Base-by-base conservation (phyloP, 2,113 vertebrate genomes). In the Pelusios castaneus region DNA sequence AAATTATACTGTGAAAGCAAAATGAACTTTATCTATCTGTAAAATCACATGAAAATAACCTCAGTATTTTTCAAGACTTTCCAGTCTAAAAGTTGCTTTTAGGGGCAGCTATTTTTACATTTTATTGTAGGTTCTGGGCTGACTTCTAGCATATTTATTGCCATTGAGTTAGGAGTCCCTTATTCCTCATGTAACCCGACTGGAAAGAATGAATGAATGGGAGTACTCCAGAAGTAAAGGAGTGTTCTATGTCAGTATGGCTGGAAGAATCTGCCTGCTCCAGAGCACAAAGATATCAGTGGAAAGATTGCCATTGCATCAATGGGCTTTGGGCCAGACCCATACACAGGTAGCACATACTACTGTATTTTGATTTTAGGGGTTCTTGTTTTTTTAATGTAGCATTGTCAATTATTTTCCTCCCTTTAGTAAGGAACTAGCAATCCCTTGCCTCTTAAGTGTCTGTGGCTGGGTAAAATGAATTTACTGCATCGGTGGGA, bases 401-500 rank as follows among this genome's bases (percentile, higher is more conserved):
- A 58, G 13, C 5, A 27, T 43, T 92, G 79, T 31, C 52, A 51
- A 47, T 51, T 38, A 5, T 9, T 25, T 47, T 29, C 41, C 7
- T 1, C 41, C 41, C 73, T 5, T 29, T 67, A 75, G 27, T 83
- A 14, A 73, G 6, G 31, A 90, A 86, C 91, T 84, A 55, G 1
- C 49, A 60, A 11, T 54, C 24, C 91, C 31, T 89, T 81, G 19
- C 27, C 87, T 77, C 67, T 49, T 89, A 52, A 31, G 27, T 80
- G 43, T 63, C 76, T 92, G 10, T 78, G 78, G 31, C 81, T 52
- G 29, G 79, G 10, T 86, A 79, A 94, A 87, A 90, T 86, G 4
- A 87, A 82, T 95, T 93, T 55, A 85, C 73, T 63, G 85, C 55
- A n/a, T 86, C 87, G 70, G 29, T 79, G 60, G 81, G 41, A 75